phyloP scores from a whole-genome alignment of 2,113 vertebrate genomes.

The Zosterops japonicus region DNA sequence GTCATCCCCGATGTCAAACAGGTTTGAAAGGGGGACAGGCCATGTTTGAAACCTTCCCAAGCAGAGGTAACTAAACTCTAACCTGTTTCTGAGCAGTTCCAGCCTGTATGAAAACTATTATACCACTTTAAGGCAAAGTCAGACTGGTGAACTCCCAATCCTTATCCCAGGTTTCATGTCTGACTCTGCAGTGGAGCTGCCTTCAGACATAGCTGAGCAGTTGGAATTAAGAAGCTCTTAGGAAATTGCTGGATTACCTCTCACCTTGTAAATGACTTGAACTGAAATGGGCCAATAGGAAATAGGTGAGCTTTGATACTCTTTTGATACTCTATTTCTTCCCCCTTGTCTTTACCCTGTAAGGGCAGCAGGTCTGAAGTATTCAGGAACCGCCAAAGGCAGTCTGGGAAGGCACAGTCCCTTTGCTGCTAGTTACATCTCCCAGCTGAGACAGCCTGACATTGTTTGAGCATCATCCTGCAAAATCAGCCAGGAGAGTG shows the following conservation, averaged over 20 bases:
- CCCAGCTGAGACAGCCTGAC: not conserved
- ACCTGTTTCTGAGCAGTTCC: not conserved
- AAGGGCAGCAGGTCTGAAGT: not conserved
- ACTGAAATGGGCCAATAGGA: not conserved
- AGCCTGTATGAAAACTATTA: not conserved
- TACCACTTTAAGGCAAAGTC: not conserved
- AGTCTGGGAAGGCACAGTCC: not conserved
- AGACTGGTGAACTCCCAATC: not conserved
- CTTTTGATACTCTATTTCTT: no score
- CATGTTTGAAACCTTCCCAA: not conserved
- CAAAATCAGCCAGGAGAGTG: not conserved
- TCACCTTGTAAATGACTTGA: not conserved
- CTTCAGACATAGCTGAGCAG: not conserved
- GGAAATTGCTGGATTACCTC: not conserved
- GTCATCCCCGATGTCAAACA: not conserved
- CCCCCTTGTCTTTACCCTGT: not conserved
- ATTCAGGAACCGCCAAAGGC: not conserved
- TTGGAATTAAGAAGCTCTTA: not conserved
- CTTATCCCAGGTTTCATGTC: not conserved
- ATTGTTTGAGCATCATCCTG: not conserved
- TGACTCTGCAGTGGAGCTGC: not conserved
- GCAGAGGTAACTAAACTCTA: not conserved
- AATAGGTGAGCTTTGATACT: not conserved
- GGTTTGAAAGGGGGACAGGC: not conserved
- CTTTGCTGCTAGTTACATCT: not conserved